Conservation (phyloP, 2,797 vertebrate species). For the Lepidocolaptes lacrymiger region DNA sequence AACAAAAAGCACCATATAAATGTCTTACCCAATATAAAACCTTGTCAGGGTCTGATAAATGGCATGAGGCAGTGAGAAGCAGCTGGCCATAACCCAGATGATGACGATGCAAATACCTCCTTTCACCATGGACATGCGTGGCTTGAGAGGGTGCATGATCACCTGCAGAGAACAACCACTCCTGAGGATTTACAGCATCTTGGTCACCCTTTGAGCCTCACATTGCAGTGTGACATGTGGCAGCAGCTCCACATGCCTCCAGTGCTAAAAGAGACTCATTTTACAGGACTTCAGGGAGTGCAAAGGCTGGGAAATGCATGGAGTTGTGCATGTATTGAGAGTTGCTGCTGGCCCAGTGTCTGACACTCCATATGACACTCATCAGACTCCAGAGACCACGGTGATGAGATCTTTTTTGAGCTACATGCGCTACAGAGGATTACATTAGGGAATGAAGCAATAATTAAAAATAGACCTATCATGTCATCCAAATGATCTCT, state of each 20-base stretch:
- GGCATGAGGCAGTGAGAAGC: slow-evolving; percentile 77
- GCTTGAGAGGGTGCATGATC: slow-evolving; percentile 76
- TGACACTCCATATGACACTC: neutral
- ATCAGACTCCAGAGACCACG: neutral
- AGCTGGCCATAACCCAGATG: slow-evolving; percentile 80
- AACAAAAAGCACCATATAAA: neutral
- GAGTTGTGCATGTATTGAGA: neutral
- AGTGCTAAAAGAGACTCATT: neutral
- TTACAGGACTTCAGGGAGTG: neutral
- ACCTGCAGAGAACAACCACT: slow-evolving; percentile 50
- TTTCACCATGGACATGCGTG: slow-evolving; percentile 73
- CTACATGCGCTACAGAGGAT: neutral
- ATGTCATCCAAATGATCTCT: neutral
- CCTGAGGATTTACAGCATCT: neutral
- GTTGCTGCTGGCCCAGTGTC: neutral
- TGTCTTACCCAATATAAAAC: slow-evolving; percentile 74
- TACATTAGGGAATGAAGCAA: neutral
- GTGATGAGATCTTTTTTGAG: neutral
- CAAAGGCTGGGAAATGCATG: neutral
- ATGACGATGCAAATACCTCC: slow-evolving; percentile 73
- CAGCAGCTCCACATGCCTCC: neutral
- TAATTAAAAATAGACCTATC: neutral
- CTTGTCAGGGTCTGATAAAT: slow-evolving; percentile 76
- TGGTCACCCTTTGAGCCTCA: neutral
- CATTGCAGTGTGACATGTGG: accelerated